These are phyloP conservation scores for Mesitornis unicolor DNA, from an alignment of 2,113 vertebrate genomes.

Conservation along the genomic window DNA sequence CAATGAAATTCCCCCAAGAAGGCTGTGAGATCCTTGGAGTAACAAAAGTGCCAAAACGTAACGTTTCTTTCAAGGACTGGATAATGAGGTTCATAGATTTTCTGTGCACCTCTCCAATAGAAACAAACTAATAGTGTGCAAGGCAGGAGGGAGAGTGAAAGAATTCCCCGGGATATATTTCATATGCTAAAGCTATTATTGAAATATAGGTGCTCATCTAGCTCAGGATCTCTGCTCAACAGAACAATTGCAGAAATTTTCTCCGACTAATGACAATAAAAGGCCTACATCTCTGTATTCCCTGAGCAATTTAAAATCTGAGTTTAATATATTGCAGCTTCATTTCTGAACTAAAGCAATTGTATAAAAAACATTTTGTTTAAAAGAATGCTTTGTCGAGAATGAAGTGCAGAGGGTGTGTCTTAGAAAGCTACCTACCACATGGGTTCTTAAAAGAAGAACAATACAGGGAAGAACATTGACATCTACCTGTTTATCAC, in stretches of 20 bases:
- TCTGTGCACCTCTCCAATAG: not conserved
- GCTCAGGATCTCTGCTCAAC: not conserved
- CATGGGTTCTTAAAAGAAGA: not conserved
- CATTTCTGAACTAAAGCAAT: not conserved
- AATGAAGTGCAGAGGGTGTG: not conserved
- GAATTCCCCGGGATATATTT: not conserved
- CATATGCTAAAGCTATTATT: not conserved
- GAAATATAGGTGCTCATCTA: not conserved
- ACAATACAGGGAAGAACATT: not conserved
- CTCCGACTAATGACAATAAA: not conserved
- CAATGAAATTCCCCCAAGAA: not conserved
- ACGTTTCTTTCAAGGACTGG: not conserved
- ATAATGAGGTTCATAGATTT: not conserved
- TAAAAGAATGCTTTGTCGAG: not conserved
- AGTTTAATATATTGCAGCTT: not conserved
- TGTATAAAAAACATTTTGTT: not conserved
- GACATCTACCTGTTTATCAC: not conserved
- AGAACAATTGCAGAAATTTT: not conserved
- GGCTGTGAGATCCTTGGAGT: not conserved
- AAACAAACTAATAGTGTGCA: not conserved
- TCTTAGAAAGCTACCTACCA: not conserved
- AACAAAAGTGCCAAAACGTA: not conserved
- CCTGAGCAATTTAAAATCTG: not conserved
- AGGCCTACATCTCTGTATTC: not conserved
- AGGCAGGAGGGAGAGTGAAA: not conserved